Percentiles rank a stretch among this genome's conserved stretches.
These are phyloP conservation scores for Stomatorhinus ivindoensis DNA, from an alignment of 2,113 vertebrate species.

Conservation along the genomic window DNA sequence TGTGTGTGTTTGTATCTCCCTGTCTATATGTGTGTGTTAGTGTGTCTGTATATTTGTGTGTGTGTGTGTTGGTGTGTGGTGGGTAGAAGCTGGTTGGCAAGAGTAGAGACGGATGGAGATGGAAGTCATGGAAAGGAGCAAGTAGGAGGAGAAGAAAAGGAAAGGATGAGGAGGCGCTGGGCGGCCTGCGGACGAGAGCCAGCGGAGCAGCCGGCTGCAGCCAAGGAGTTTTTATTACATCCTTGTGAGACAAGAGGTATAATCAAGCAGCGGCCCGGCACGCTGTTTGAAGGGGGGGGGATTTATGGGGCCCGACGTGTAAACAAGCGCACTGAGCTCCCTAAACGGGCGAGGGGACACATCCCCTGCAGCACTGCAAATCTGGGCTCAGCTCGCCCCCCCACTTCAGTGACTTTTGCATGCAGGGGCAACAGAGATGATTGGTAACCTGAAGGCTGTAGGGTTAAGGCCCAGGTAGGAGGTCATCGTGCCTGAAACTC, in stretches of 20 bases:
- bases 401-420: background rate
- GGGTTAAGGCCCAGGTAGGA: background rate
- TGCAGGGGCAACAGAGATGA: background rate
- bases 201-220: background rate
- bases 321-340: conserved; percentile 48
- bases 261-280: conserved; percentile 10
- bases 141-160: background rate
- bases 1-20: background rate
- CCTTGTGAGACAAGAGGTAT: conserved; percentile 7
- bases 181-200: background rate
- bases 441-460: background rate
- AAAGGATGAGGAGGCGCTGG: too few relatives aligned
- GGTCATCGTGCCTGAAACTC: background rate
- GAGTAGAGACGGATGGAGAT: background rate
- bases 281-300: conserved; percentile 49
- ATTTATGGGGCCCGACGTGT: conserved; percentile 48
- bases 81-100: background rate
- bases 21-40: background rate
- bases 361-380: background rate
- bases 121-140: background rate
- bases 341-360: conserved; percentile 47
- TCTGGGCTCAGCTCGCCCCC: background rate
- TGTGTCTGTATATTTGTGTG: background rate
- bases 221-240: conserved; percentile 14
- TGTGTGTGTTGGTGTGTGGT: background rate